Evolutionary conservation across 2,113 vertebrate genomes (phyloP).

Genomic region (Hyla sarda): DNA sequence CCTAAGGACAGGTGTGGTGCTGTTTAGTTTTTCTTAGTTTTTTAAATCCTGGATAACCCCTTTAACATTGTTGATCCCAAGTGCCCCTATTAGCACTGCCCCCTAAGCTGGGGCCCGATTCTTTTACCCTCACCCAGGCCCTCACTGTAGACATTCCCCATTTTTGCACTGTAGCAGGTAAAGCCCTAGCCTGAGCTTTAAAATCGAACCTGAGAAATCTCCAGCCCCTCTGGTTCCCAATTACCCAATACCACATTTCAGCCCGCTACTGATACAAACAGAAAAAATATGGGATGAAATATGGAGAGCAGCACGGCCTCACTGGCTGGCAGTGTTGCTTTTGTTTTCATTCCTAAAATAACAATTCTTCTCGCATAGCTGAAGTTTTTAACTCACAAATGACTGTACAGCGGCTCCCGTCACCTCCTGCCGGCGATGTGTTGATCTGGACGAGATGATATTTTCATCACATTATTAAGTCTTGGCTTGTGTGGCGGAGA

Average conservation of each 20-base stretch:
- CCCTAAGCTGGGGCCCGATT: too few relatives aligned
- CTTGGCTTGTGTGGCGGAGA: not conserved
- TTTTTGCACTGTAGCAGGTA: conserved; percentile 15
- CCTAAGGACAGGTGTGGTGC: too few relatives aligned
- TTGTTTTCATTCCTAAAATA: conserved; percentile 48
- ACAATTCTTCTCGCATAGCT: conserved; percentile 36
- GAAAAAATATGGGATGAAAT: conserved; percentile 53
- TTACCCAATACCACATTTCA: too few relatives aligned
- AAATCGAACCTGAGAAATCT: conserved; percentile 23
- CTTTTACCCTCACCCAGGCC: too few relatives aligned
- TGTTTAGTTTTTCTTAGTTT: too few relatives aligned
- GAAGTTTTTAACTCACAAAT: conserved; percentile 42
- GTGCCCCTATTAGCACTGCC: too few relatives aligned
- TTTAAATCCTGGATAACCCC: too few relatives aligned
- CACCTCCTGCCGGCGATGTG: not conserved
- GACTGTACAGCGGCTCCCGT: not conserved
- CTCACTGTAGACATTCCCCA: too few relatives aligned
- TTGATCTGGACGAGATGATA: not conserved
- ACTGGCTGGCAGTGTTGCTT: conserved; percentile 33
- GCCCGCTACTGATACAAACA: conserved; percentile 42
- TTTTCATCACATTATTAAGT: not conserved
- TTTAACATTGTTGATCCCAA: too few relatives aligned
- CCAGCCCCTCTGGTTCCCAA: conserved; percentile 7
- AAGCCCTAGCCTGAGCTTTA: not conserved
- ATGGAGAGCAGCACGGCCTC: not conserved